Evolutionary conservation across 2,888 invertebrate genomes (phyloP).

Genomic region (Koerneria pararmatus): DNA sequence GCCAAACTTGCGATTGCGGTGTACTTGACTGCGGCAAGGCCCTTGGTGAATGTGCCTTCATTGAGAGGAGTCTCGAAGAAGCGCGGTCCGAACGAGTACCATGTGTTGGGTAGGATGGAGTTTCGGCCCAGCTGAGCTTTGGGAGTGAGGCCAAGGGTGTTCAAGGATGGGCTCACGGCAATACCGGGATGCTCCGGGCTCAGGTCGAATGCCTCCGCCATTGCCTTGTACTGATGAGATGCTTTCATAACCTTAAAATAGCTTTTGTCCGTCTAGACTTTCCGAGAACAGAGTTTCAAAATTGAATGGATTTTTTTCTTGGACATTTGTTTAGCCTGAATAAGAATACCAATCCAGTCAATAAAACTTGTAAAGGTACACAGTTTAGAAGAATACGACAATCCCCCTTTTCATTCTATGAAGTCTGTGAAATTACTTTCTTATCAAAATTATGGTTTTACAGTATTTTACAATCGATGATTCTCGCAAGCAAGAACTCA

Average conservation of each 20-base stretch:
- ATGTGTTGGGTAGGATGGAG: slow-evolving; percentile 30
- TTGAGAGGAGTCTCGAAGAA: slow-evolving; percentile 57
- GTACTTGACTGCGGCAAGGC: slow-evolving; percentile 52
- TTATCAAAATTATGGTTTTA: too few relatives aligned
- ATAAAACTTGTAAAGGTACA: not conserved
- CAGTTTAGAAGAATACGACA: too few relatives aligned
- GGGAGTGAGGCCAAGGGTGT: slow-evolving; percentile 36
- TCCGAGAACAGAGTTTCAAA: too few relatives aligned
- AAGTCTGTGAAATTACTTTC: too few relatives aligned
- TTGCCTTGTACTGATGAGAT: slow-evolving; percentile 52
- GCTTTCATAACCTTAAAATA: slow-evolving; percentile 38
- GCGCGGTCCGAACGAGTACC: slow-evolving; percentile 50
- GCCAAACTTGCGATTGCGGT: slow-evolving; percentile 42
- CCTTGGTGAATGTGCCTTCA: slow-evolving; percentile 55
- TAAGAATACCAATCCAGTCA: too few relatives aligned
- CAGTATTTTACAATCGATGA: too few relatives aligned
- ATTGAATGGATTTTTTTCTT: too few relatives aligned
- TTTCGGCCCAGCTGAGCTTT: slow-evolving; percentile 39
- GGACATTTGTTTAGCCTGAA: too few relatives aligned
- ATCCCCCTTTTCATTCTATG: too few relatives aligned
- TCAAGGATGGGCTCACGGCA: slow-evolving; percentile 45
- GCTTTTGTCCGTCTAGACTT: too few relatives aligned
- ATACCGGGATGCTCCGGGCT: slow-evolving; percentile 56
- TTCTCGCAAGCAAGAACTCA: too few relatives aligned
- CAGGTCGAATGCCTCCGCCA: slow-evolving; percentile 48